Evolutionary conservation across 2,797 vertebrate species (phyloP), one percentile per base, ranked within the genome.

Genomic region (Chrosomus eos): DNA sequence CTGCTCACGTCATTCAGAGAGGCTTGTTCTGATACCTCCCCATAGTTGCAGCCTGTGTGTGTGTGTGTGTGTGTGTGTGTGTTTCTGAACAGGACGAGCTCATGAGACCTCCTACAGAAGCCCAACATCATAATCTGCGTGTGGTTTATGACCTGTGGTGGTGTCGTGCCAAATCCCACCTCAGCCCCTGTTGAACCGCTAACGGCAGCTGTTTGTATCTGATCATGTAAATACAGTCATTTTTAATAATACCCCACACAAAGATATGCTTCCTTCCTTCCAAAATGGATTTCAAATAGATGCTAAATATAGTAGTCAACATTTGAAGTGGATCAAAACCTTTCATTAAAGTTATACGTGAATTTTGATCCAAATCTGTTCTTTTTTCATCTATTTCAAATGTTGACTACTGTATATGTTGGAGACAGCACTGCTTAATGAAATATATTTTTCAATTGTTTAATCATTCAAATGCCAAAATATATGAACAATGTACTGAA

Each of bases 61-160:
- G 6, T 3, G 67, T 38, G n/a, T n/a, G n/a, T n/a, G n/a, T 3
- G 13, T 66, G 66, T 51, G 31, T 51, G 6, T 3, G 67, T 38
- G n/a, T 40, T 40, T 43, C 51, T 9, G 16, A 53, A 40, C 31
- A 67, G 60, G 60, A 33, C 77, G 43, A 16, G 16, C 43, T 53
- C 23, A 23, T n/a, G 43, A 80, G 14, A 18, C 45, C 48, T 67
- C 51, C 10, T 16, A 13, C 67, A 55, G 40, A 73, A 74, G 5
- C 16, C 3, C 23, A 53, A 66, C 71, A 36, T 14, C 13, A 75
- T 64, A 51, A 48, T 53, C 81, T 66, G 43, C 60, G 14, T 38
- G 71, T 75, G 36, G 60, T 62, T 74, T 45, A n/a, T 64, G 55
- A 75, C 31, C 60, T 21, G 21, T 36, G 70, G 11, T 60, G 55